Evolutionary conservation across 2,113 vertebrate species (phyloP).

Genomic region (Ibidorhyncha struthersii): DNA sequence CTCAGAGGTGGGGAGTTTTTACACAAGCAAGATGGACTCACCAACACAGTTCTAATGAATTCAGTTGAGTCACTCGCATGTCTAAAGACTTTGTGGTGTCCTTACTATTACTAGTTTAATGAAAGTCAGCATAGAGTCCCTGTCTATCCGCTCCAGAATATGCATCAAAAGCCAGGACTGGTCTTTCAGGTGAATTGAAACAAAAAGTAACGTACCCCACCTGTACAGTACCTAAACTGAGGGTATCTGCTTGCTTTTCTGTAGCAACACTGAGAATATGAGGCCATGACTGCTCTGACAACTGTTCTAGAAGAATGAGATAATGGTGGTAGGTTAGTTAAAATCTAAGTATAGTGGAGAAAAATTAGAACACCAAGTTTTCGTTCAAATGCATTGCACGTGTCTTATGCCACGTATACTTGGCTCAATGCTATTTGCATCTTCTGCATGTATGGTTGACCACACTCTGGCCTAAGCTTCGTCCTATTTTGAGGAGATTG

Average conservation of each 20-base stretch:
- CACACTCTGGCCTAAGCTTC: background rate
- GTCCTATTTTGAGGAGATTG: background rate
- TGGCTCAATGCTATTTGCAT: background rate
- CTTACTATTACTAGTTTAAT: background rate
- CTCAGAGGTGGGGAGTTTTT: background rate
- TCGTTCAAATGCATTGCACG: background rate
- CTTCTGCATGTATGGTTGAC: background rate
- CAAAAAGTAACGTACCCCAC: background rate
- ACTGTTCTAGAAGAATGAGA: background rate
- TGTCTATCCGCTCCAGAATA: background rate
- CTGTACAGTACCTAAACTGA: background rate
- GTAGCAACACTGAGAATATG: background rate
- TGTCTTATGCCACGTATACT: background rate
- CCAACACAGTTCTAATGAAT: background rate
- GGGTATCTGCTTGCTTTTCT: background rate
- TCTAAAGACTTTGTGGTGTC: background rate
- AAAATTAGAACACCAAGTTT: background rate
- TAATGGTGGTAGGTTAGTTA: background rate
- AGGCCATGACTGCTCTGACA: background rate
- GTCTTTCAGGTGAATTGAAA: background rate
- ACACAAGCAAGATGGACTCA: background rate
- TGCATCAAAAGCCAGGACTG: background rate
- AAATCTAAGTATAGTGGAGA: background rate
- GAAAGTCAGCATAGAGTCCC: background rate
- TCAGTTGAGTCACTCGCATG: background rate